phyloP scores from a whole-genome alignment of 2,113 vertebrate species.

The Macaca nemestrina region DNA sequence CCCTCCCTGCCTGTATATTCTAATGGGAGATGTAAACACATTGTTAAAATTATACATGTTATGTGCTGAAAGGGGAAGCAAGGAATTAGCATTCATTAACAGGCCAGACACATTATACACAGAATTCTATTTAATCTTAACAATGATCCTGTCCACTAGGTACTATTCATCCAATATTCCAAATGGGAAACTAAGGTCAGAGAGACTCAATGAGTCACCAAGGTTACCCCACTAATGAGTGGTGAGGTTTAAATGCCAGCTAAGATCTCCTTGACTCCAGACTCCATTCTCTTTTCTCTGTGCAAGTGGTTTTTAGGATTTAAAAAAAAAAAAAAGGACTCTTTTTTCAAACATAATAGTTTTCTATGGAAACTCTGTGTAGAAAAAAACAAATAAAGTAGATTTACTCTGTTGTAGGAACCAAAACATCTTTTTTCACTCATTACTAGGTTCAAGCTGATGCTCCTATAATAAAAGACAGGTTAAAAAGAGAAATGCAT shows the following conservation, averaged over 20 bases:
- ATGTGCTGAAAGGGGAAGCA: not conserved
- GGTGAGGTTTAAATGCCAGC: not conserved
- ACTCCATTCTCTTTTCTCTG: constrained; percentile 17
- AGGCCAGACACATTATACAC: not conserved
- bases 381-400: not conserved
- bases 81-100: not conserved
- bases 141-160: not conserved
- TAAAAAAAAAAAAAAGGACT: not conserved
- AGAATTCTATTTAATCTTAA: constrained; percentile 2
- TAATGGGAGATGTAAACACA: not conserved
- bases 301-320: not conserved
- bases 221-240: not conserved
- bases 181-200: not conserved
- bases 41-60: not conserved
- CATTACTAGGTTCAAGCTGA: not conserved
- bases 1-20: not conserved
- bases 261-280: not conserved
- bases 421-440: not conserved
- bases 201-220: not conserved
- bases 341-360: not conserved
- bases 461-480: not conserved
- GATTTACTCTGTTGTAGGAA: not conserved
- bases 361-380: not conserved
- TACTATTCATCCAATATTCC: not conserved
- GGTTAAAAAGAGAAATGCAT: not conserved